phyloP scores from a whole-genome alignment of 2,113 vertebrate genomes.

The Laterallus jamaicensis region DNA sequence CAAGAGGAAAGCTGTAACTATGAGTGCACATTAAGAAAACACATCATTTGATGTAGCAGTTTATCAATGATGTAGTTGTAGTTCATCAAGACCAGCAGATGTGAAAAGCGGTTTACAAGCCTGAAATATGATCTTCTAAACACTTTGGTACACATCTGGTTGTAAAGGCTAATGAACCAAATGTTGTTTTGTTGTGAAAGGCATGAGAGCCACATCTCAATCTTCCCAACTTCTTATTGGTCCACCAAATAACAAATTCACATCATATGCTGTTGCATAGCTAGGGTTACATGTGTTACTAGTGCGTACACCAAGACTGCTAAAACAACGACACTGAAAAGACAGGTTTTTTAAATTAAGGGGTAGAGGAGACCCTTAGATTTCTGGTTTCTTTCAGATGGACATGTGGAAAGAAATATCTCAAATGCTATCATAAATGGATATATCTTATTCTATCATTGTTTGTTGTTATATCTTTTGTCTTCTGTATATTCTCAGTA shows the following conservation, averaged over 20 bases:
- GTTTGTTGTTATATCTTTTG: neutral
- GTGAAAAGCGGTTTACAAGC: neutral
- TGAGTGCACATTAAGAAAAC: neutral
- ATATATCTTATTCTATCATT: neutral
- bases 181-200: neutral
- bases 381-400: neutral
- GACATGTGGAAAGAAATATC: neutral
- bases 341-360: neutral
- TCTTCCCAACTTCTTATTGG: neutral
- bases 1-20: neutral
- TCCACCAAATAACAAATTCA: neutral
- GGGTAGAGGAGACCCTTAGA: neutral
- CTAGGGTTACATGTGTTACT: neutral
- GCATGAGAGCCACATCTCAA: neutral
- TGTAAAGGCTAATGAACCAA: neutral
- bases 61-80: neutral
- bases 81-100: neutral
- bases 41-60: neutral
- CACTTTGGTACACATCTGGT: neutral
- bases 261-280: neutral
- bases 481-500: neutral
- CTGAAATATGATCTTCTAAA: neutral
- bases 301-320: neutral
- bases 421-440: neutral
- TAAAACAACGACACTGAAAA: neutral